Evolutionary conservation across 2,888 invertebrate species (phyloP), one percentile per base, ranked within the genome.

Genomic region (Heliconius sara): DNA sequence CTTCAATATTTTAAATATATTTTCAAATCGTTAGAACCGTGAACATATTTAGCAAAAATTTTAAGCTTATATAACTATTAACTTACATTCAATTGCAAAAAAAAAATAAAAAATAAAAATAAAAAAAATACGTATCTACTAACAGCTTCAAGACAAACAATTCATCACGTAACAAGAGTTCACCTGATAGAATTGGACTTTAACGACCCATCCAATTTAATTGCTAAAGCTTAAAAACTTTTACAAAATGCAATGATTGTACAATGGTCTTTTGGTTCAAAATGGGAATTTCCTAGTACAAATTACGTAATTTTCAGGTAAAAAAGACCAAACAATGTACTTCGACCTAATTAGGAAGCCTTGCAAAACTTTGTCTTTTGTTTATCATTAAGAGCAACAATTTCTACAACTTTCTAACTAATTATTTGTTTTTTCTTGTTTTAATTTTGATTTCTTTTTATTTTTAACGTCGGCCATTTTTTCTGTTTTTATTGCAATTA

Each of bases 151-250:
- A 25, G 60, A 12, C 34, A 73, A 60, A 57, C 73, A 73, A 19
- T n/a, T 60, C 9, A 30, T 25, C 66, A 68, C 72, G 75, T 76
- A 76, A 27, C 16, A 65, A 19, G 68, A 81, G 63, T 76, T 72
- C 75, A 78, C 78, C 78, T 76, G 60, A 80, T 63, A 74, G 76
- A 57, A 43, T 63, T 16, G 43, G 57, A 76, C 76, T 80, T 68
- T 70, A 77, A 67, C n/a, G 63, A 78, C 72, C 72, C 34, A 30
- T 72, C 79, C 68, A 68, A 67, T 80, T 81, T 76, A 72, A 67
- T 63, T 63, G n/a, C 74, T 39, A 74, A 74, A 70, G n/a, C 43
- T 63, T 65, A 68, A n/a, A 79, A 79, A 75, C 75, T 79, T 78
- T 79, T 39, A 70, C 79, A 52, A 52, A 74, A 63, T 63, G 60